Evolutionary conservation across 2,888 invertebrate species (phyloP), one percentile per base, ranked within the genome.

Genomic region (Temnothorax unifasciatus): DNA sequence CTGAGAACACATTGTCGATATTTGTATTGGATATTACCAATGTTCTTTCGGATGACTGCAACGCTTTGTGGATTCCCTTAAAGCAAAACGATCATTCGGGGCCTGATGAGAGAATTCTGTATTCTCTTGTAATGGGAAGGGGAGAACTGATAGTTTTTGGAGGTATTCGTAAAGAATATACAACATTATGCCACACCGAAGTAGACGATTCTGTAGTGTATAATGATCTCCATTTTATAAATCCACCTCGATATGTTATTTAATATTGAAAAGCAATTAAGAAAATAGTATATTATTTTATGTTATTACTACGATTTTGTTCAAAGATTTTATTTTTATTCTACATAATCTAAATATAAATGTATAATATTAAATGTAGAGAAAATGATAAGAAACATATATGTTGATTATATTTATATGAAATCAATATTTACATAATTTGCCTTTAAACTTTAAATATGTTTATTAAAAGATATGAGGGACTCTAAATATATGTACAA

Each of bases 71-170:
- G 97, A 95, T 97, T 86, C 96, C 97, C 85, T 96, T 96, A 88
- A 97, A 97, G 91, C 96, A 96, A 86, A 96, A 96, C 25, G 96
- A 97, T 92, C 96, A 96, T 90, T 95, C 95, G 83, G 97, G 97
- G 44, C 99, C 99, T 0, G 98, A 98, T 93, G 98, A 99, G 93
- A 96, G 98, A 71, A 97, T 99, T 89, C 96, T 99, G 92, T 99
- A 99, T 94, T 97, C 98, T 50, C 96, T 99, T 91, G 97, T 98
- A 6, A 96, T 97, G 88, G 99, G 99, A 18, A 97, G 98, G 93
- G 98, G 98, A 15, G 99, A 99, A 95, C 95, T 99, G 44, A 97
- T 99, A 77, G 97, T 99, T 96, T 99, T 99, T 95, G 99, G 99
- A n/a, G 99, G 99, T 83, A 98, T 99, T 89, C 97, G 97, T 92